Base-by-base conservation (phyloP, 37 sponge, comb jelly and placozoan genomes). In the Hormiphora californensis region DNA sequence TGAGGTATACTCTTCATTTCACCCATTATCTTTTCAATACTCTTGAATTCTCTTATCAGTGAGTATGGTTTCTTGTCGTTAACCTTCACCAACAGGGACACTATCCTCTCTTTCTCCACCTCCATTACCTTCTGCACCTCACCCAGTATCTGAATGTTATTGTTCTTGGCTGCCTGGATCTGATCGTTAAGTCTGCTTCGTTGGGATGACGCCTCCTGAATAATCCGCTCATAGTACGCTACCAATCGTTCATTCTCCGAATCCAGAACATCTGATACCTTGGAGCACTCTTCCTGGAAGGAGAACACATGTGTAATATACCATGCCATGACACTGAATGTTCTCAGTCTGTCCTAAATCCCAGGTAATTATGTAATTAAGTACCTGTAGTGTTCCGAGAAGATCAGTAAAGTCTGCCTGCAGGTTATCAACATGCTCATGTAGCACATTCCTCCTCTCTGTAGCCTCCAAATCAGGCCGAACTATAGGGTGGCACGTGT, bases 1-100 rank as follows among this genome's bases (percentile, higher is more conserved):
- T 65, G 67, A 31, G 67, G 67, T 33, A 65, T 65, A 17, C 67
- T 65, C 37, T 65, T 65, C 67, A 65, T 65, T 65, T 65, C 67
- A 65, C 67, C 28, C 15, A 65, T 39, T 21, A 65, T 31, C 67
- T 65, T 65, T 31, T 65, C 67, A 7, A 65, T 65, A 38, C 35
- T 65, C 35, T 65, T 65, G 37, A 65, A 65, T 39, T 65, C 67
- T 19, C 67, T 27, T 3, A 65, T 65, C 8, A 65, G 67, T 1
- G 67, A 27, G 67, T 65, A 65, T 7, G 67, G 67, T 65, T 65
- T 65, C 35, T 65, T 65, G 5, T 65, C 67, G 67, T 65, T 65
- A 1, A 65, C 67, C 35, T 65, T 65, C 37, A 65, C 67, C 37
- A 65, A 32, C 67, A 65, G 35, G 37, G 31, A 36, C 67, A 65